These are phyloP conservation scores for Aix galericulata DNA, from an alignment of 2,113 vertebrate genomes.

Conservation along the genomic window DNA sequence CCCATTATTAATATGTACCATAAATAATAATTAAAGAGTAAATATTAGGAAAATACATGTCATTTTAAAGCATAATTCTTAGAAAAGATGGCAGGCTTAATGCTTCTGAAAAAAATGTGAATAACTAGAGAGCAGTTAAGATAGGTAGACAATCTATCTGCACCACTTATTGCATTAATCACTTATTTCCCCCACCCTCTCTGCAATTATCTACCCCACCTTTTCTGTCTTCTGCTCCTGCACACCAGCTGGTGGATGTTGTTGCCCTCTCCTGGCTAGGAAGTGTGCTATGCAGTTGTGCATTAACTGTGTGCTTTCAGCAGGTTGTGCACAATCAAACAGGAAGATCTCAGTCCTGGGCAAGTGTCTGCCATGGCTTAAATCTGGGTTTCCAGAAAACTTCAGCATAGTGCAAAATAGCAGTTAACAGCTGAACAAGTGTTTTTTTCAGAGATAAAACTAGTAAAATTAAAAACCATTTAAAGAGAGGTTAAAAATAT, in stretches of 20 bases:
- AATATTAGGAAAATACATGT: neutral
- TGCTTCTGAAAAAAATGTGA: neutral
- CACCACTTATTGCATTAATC: neutral
- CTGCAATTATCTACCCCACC: too few relatives aligned
- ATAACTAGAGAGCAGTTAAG: neutral
- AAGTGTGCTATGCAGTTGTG: neutral
- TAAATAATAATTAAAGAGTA: neutral
- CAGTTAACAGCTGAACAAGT: neutral
- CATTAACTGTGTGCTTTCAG: rapidly evolving
- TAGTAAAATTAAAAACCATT: neutral
- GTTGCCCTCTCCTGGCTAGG: conserved; percentile 35
- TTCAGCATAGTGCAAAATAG: neutral
- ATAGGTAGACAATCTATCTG: neutral
- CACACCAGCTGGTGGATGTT: neutral
- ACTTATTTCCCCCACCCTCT: neutral
- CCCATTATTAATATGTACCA: rapidly evolving
- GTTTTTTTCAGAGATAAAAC: neutral
- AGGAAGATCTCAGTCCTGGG: neutral
- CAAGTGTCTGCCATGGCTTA: neutral
- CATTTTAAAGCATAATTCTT: neutral
- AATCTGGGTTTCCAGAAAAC: neutral
- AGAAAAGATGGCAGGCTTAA: neutral
- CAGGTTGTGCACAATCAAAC: neutral
- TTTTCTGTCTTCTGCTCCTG: neutral
- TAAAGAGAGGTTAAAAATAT: neutral